Conservation (phyloP, 2,797 vertebrate species). For the Arrhamphus sclerolepis region DNA sequence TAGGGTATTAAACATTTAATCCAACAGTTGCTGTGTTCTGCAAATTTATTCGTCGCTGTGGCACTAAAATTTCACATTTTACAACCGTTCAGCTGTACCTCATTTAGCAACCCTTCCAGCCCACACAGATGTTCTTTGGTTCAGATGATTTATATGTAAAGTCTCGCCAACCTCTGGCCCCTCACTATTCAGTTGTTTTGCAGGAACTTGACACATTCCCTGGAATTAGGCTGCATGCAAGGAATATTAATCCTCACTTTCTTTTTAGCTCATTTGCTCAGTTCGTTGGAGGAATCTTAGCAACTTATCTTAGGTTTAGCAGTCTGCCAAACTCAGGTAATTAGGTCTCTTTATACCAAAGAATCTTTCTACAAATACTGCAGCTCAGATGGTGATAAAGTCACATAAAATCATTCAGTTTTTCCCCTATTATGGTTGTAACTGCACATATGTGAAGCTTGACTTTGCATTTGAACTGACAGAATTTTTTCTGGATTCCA, state of each 20-base stretch:
- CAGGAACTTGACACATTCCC: slow-evolving; percentile 48
- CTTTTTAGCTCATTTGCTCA: slow-evolving; percentile 40
- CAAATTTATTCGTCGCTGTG: no score
- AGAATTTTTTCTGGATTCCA: background rate
- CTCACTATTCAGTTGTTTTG: slow-evolving; percentile 23
- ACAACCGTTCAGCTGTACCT: no score
- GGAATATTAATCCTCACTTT: slow-evolving; percentile 46
- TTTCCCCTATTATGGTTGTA: slow-evolving; percentile 1
- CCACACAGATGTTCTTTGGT: slow-evolving; percentile 4
- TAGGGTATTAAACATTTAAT: no score
- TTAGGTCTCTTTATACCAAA: slow-evolving; percentile 32
- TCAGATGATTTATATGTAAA: slow-evolving; percentile 46
- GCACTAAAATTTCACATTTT: no score
- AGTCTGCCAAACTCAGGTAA: slow-evolving; percentile 43
- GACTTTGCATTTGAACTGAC: slow-evolving; percentile 2
- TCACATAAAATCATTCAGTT: background rate
- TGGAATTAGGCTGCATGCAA: slow-evolving; percentile 48
- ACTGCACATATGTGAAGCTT: slow-evolving; percentile 17
- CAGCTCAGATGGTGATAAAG: slow-evolving; percentile 12
- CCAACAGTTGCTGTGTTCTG: no score
- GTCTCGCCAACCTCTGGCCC: slow-evolving; percentile 12
- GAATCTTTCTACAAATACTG: slow-evolving; percentile 12
- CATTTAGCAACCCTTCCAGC: no score
- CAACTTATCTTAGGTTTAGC: slow-evolving; percentile 42
- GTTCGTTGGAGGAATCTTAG: slow-evolving; percentile 41